Conservation (phyloP, 2,888 invertebrate species). For the Andrena camellia region DNA sequence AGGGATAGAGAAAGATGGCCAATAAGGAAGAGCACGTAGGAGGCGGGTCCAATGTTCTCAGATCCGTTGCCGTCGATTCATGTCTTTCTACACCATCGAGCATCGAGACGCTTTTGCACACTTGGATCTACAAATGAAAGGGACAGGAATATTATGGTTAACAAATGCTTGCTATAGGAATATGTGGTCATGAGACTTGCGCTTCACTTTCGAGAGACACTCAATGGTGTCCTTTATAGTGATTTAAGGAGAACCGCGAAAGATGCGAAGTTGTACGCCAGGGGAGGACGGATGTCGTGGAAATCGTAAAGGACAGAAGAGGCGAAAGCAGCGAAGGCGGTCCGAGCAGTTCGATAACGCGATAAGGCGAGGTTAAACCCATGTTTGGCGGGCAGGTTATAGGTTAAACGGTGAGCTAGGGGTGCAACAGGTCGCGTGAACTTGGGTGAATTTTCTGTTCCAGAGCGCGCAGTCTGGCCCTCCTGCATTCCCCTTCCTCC, state of each 20-base stretch:
- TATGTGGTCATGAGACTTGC: no score
- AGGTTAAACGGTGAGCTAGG: constrained; percentile 85
- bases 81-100: constrained; percentile 62
- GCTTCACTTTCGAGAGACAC: no score
- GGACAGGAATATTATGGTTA: no score
- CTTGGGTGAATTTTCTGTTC: constrained; percentile 85
- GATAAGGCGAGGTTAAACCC: constrained; percentile 85
- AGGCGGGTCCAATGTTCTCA: constrained; percentile 73
- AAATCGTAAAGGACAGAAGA: constrained; percentile 21
- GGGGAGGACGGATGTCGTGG: constrained; percentile 12
- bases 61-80: constrained; percentile 65
- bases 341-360: constrained; percentile 83
- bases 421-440: constrained; percentile 85
- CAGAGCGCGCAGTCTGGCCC: constrained; percentile 83
- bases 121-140: background rate
- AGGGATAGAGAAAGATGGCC: constrained; percentile 73
- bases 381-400: constrained; percentile 85
- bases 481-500: constrained; percentile 69
- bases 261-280: background rate
- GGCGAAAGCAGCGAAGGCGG: constrained; percentile 54
- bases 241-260: constrained; percentile 21
- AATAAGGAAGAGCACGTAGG: constrained; percentile 79
- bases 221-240: background rate
- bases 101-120: background rate
- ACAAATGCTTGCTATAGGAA: no score